Evolutionary conservation across 1,140 invertebrate genomes (phyloP).

Genomic region (Belonocnema kinseyi): DNA sequence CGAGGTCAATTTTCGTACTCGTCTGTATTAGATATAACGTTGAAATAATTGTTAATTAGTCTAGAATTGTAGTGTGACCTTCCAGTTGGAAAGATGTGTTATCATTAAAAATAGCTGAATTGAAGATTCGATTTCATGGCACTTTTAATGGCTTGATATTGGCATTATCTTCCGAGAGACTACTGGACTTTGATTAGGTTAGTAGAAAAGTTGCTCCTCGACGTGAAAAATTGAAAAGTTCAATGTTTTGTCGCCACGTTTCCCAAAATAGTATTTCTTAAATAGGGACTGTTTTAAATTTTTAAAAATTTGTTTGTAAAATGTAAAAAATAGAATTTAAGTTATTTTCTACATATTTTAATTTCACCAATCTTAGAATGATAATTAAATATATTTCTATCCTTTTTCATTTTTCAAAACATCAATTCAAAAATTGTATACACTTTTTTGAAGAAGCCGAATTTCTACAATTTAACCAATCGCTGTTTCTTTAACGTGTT

Average conservation of each 20-base stretch:
- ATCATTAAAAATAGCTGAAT: slow-evolving; percentile 35
- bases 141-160: slow-evolving; percentile 22
- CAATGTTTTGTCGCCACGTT: slow-evolving; percentile 8
- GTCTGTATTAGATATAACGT: too few relatives aligned
- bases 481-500: too few relatives aligned
- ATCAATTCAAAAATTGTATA: too few relatives aligned
- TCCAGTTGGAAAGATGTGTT: slow-evolving; percentile 70
- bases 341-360: too few relatives aligned
- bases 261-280: neutral
- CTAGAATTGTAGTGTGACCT: neutral
- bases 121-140: slow-evolving; percentile 10
- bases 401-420: too few relatives aligned
- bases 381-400: neutral
- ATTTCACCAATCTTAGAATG: neutral
- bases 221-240: slow-evolving; percentile 16
- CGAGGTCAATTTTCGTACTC: slow-evolving; percentile 37
- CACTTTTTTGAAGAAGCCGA: too few relatives aligned
- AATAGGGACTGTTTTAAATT: neutral
- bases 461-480: too few relatives aligned
- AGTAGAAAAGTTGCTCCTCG: slow-evolving; percentile 44
- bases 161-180: slow-evolving; percentile 34
- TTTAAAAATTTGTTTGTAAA: too few relatives aligned
- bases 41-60: slow-evolving; percentile 1
- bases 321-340: too few relatives aligned
- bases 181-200: slow-evolving; percentile 56